phyloP scores from a whole-genome alignment of 2,113 vertebrate species.

The Pollimyrus isidori region DNA sequence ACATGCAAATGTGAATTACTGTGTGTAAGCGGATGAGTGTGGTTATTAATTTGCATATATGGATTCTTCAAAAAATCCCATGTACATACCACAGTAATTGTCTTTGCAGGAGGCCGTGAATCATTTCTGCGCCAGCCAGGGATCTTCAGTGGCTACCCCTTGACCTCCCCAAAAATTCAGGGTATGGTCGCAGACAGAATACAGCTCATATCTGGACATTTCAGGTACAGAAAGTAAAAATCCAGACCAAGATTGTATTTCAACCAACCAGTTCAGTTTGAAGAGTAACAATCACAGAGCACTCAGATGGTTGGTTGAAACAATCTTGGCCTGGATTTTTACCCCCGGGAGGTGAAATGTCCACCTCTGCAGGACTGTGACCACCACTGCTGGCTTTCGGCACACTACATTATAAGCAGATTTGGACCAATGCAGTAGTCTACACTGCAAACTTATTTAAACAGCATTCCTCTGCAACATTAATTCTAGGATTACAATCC shows the following conservation, averaged over 20 bases:
- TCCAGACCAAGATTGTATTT: not conserved
- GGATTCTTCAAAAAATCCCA: not conserved
- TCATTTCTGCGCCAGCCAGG: slow-evolving; percentile 37
- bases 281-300: not conserved
- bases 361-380: not conserved
- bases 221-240: not conserved
- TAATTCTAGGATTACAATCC: not conserved
- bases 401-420: not conserved
- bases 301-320: not conserved
- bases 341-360: not conserved
- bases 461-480: not conserved
- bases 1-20: not conserved
- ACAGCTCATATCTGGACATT: not conserved
- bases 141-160: slow-evolving; percentile 39
- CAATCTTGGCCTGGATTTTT: not conserved
- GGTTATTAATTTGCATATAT: not conserved
- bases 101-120: slow-evolving; percentile 31
- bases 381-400: not conserved
- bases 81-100: not conserved
- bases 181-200: slow-evolving; percentile 17
- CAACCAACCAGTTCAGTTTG: not conserved
- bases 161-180: slow-evolving; percentile 39
- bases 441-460: not conserved
- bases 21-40: not conserved
- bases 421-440: not conserved